These are phyloP conservation scores for Agriopis marginaria DNA, from an alignment of 2,888 invertebrate genomes.

Conservation along the genomic window DNA sequence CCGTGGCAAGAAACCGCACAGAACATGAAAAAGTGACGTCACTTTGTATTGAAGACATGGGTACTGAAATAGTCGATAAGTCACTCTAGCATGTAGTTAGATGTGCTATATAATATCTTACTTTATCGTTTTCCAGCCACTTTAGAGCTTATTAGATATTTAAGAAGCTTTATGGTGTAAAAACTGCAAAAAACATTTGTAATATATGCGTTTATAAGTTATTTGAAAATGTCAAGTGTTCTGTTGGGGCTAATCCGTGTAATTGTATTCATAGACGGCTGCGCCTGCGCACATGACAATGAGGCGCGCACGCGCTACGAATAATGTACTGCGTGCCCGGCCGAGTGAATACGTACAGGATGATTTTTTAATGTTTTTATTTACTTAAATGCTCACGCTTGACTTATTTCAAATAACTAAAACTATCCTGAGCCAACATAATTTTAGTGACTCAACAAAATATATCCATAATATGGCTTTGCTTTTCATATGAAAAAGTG, in stretches of 20 bases:
- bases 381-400: background rate
- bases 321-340: conserved; percentile 61
- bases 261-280: conserved; percentile 71
- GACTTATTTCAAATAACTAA: no score
- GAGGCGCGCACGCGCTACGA: conserved; percentile 77
- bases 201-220: conserved; percentile 8
- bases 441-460: no score
- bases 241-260: conserved; percentile 57
- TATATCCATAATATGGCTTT: no score
- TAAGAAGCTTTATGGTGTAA: conserved; percentile 6
- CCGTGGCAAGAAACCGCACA: no score
- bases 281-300: conserved; percentile 64
- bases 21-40: no score
- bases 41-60: no score
- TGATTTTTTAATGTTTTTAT: background rate
- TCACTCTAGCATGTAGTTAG: no score
- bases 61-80: no score
- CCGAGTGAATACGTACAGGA: conserved; percentile 26
- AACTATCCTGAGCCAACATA: no score
- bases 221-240: conserved; percentile 38
- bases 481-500: no score
- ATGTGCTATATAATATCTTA: background rate
- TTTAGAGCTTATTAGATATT: conserved; percentile 13
- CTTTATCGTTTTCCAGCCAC: conserved; percentile 6
- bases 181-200: background rate